Conservation (phyloP, 1,140 invertebrate species). For the Aleiodes sp. region DNA sequence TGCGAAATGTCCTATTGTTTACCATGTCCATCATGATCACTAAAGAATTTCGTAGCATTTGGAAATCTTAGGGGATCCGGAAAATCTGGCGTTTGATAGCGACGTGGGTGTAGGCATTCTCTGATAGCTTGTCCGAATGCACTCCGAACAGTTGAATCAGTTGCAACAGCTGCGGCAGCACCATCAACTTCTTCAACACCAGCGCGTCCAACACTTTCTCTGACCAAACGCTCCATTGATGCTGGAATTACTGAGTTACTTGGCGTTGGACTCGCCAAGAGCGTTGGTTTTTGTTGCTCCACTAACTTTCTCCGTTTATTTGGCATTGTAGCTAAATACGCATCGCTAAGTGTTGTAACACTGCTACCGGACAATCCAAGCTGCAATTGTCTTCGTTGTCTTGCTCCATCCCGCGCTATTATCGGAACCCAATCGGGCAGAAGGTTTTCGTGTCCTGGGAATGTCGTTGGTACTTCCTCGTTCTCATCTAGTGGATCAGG, state of each 20-base stretch:
- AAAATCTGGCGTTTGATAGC: constrained; percentile 54
- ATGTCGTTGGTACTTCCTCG: constrained; percentile 54
- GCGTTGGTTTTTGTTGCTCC: constrained; percentile 60
- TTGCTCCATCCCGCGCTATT: constrained; percentile 76
- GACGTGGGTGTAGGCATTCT: constrained; percentile 56
- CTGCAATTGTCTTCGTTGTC: constrained; percentile 69
- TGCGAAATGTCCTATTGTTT: constrained; percentile 45
- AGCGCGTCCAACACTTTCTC: constrained; percentile 55
- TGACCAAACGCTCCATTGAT: constrained; percentile 59
- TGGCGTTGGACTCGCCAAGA: constrained; percentile 54
- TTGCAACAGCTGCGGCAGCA: constrained; percentile 56
- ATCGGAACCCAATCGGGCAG: constrained; percentile 83
- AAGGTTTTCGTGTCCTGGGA: constrained; percentile 50
- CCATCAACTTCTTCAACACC: constrained; percentile 59
- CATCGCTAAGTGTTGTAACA: constrained; percentile 77
- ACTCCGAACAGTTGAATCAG: constrained; percentile 55
- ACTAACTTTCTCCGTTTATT: constrained; percentile 82
- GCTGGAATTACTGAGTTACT: constrained; percentile 54
- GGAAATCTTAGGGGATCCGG: constrained; percentile 60
- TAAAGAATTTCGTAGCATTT: constrained; percentile 61
- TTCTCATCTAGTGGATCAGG: constrained; percentile 46
- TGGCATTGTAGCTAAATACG: constrained; percentile 84
- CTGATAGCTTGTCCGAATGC: constrained; percentile 63
- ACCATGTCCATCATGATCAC: constrained; percentile 47
- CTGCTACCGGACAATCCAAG: constrained; percentile 48